Conservation (phyloP, 1,140 invertebrate genomes). For the Campoletis sonorensis region DNA sequence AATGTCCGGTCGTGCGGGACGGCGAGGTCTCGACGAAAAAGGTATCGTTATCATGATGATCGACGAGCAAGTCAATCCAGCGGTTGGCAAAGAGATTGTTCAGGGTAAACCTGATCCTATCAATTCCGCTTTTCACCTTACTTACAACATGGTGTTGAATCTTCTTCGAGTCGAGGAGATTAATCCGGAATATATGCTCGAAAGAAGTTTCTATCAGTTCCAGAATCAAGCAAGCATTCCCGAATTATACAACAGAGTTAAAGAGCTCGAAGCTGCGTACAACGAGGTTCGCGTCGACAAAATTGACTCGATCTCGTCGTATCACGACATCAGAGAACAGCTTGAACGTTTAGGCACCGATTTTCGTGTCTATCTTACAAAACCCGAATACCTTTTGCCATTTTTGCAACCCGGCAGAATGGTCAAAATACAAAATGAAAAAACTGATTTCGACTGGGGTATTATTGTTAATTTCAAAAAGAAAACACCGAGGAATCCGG, state of each 20-base stretch:
- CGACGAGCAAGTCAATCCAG: conserved; percentile 96
- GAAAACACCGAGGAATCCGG: conserved; percentile 78
- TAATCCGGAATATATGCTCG: conserved; percentile 99
- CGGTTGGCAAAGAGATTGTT: conserved; percentile 89
- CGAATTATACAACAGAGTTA: conserved; percentile 88
- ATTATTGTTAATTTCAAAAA: conserved; percentile 96
- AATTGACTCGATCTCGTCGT: conserved; percentile 88
- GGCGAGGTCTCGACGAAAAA: conserved; percentile 97
- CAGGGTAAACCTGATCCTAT: conserved; percentile 97
- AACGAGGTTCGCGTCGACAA: conserved; percentile 82
- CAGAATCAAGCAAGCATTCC: conserved; percentile 98
- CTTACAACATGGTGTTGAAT: conserved; percentile 99
- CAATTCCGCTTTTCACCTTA: conserved; percentile 99
- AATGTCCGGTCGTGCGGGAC: conserved; percentile 98
- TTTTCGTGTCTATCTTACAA: conserved; percentile 88
- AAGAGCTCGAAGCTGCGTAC: conserved; percentile 83
- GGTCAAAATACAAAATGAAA: conserved; percentile 92
- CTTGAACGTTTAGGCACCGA: conserved; percentile 85
- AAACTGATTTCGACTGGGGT: conserved; percentile 96
- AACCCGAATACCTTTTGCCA: conserved; percentile 92
- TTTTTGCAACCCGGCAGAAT: conserved; percentile 96
- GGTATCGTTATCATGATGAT: conserved; percentile 99
- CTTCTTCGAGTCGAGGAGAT: conserved; percentile 98
- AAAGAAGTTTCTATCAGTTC: conserved; percentile 99
- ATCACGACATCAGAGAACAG: conserved; percentile 91